Percentiles rank a stretch among this genome's conserved stretches.
phyloP scores from a whole-genome alignment of 2,888 invertebrate genomes.

The Melipona beecheii region DNA sequence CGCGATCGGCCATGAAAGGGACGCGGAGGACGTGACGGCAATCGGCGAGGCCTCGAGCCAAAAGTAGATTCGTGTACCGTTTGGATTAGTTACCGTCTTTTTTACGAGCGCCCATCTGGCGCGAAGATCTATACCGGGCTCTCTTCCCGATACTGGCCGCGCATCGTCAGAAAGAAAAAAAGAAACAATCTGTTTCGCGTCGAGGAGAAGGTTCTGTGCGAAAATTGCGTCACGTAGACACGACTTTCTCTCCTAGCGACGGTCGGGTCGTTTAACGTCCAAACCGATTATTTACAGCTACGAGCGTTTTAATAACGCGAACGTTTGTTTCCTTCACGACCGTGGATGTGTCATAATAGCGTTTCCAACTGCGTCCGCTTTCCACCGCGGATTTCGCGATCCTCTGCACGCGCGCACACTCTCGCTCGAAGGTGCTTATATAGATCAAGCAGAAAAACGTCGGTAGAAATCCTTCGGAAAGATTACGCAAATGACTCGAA shows the following conservation, averaged over 20 bases:
- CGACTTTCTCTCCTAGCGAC: conserved; percentile 29
- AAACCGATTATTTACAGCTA: not conserved
- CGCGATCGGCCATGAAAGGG: conserved; percentile 48
- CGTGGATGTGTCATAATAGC: conserved; percentile 30
- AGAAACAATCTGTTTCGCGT: conserved; percentile 30
- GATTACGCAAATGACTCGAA: too few species aligned
- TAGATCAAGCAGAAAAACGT: too few species aligned
- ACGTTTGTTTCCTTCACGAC: conserved; percentile 13
- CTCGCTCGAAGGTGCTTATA: too few species aligned
- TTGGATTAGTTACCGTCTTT: conserved; percentile 47
- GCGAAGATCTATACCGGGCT: conserved; percentile 30
- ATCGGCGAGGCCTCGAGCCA: conserved; percentile 42
- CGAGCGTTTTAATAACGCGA: conserved; percentile 17
- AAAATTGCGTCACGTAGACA: conserved; percentile 22
- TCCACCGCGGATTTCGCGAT: conserved; percentile 39
- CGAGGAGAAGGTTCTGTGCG: not conserved
- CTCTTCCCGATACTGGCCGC: not conserved
- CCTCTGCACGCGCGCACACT: too few species aligned
- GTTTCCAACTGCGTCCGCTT: conserved; percentile 22
- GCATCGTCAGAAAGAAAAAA: conserved; percentile 14
- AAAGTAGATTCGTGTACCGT: conserved; percentile 60
- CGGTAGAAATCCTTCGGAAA: too few species aligned
- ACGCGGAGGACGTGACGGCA: conserved; percentile 57
- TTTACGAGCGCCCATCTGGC: conserved; percentile 21
- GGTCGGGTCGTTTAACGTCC: conserved; percentile 17